Percentiles rank a stretch among this genome's conserved stretches.
Conservation (phyloP, 2,888 invertebrate species). For the Suillia variegata region DNA sequence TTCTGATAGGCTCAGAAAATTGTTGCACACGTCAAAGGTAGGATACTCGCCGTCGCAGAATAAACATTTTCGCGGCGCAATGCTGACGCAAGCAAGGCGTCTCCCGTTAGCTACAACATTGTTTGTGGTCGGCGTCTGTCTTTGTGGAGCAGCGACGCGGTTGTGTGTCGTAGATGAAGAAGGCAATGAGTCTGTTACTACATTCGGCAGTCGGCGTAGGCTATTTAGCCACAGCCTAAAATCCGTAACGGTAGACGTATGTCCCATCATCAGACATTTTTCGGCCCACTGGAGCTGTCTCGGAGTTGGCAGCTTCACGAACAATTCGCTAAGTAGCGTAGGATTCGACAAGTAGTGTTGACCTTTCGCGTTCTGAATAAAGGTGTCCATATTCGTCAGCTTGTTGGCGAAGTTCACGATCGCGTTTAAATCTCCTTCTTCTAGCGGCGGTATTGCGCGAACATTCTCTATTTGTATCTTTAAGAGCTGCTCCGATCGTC, state of each 20-base stretch:
- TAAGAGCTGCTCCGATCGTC: constrained; percentile 14
- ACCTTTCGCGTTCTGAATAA: constrained; percentile 8
- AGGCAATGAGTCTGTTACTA: too few relatives aligned
- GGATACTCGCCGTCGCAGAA: neutral
- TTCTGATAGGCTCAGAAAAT: constrained; percentile 6
- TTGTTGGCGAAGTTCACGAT: constrained; percentile 20
- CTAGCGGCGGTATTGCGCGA: neutral
- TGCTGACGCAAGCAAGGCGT: too few relatives aligned
- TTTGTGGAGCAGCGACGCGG: too few relatives aligned
- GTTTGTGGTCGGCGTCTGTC: too few relatives aligned
- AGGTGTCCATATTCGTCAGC: constrained; percentile 21
- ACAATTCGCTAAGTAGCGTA: constrained; percentile 21
- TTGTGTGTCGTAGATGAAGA: too few relatives aligned
- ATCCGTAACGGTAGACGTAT: constrained; percentile 4
- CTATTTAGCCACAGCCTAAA: constrained; percentile 11
- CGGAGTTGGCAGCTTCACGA: constrained; percentile 20
- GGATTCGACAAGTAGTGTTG: constrained; percentile 24
- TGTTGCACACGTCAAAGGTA: neutral
- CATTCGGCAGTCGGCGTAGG: neutral
- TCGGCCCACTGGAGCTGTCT: constrained; percentile 21
- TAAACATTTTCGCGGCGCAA: too few relatives aligned
- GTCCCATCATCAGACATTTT: constrained; percentile 4
- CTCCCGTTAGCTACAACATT: too few relatives aligned
- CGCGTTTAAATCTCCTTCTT: constrained; percentile 6
- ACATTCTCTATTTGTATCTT: constrained; percentile 15